These are phyloP conservation scores for Ischnura elegans DNA, from an alignment of 2,888 invertebrate species.

Conservation along the genomic window DNA sequence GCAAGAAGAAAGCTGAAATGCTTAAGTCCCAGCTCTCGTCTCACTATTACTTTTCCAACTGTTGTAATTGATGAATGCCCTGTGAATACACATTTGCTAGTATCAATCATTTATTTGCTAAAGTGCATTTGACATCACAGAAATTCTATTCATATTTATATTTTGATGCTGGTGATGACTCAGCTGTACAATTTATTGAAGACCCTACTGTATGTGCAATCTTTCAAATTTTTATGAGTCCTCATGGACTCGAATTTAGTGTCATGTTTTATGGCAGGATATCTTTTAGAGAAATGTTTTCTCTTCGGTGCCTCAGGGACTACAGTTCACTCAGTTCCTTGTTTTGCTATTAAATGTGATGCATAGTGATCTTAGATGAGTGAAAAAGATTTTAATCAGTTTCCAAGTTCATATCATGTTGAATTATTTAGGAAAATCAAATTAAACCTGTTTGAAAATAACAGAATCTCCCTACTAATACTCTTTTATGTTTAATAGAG, in stretches of 20 bases:
- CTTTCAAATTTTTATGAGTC: neutral
- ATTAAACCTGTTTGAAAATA: too few relatives aligned
- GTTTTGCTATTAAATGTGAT: too few relatives aligned
- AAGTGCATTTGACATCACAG: neutral
- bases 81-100: neutral
- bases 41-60: too few relatives aligned
- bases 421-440: too few relatives aligned
- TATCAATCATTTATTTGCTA: neutral
- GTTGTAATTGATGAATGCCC: too few relatives aligned
- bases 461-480: too few relatives aligned
- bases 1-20: neutral
- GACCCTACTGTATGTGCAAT: neutral
- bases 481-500: too few relatives aligned
- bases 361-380: too few relatives aligned
- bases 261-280: neutral
- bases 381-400: too few relatives aligned
- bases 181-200: neutral
- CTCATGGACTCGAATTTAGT: neutral
- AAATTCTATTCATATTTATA: neutral
- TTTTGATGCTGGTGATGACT: neutral
- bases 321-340: too few relatives aligned
- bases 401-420: too few relatives aligned
- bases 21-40: neutral
- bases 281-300: neutral
- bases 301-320: too few relatives aligned